Percentiles rank a stretch among this genome's conserved stretches.
phyloP scores from a whole-genome alignment of 2,797 vertebrate genomes.

The Sebastes flavidus region DNA sequence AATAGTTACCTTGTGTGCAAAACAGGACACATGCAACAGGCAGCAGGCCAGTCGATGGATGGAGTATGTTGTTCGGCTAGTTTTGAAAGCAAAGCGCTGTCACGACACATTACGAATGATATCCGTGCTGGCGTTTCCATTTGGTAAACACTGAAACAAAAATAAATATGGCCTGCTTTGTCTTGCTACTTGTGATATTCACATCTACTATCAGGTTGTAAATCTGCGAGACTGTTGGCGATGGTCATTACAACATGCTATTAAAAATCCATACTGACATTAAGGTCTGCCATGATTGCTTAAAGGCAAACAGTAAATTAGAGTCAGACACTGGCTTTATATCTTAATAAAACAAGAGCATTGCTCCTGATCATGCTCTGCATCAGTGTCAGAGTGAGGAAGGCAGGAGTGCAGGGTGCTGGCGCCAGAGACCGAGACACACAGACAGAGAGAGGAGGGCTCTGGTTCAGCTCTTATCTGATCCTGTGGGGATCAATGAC shows the following conservation, averaged over 20 bases:
- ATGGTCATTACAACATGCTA: constrained; percentile 50
- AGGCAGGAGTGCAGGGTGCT: constrained; percentile 47
- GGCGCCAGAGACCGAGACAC: constrained; percentile 65
- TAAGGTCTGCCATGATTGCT: constrained; percentile 38
- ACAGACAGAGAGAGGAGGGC: constrained; percentile 31
- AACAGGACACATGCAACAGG: constrained; percentile 12
- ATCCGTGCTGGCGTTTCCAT: constrained; percentile 36
- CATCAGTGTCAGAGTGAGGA: constrained; percentile 67
- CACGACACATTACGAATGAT: constrained; percentile 12
- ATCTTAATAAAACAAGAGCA: constrained; percentile 54
- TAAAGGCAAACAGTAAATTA: constrained; percentile 42
- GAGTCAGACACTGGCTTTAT: constrained; percentile 37
- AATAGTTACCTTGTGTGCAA: background rate
- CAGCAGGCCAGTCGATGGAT: background rate
- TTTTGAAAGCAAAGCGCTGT: constrained; percentile 44
- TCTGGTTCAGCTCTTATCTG: constrained; percentile 45
- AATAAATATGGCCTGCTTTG: constrained; percentile 22
- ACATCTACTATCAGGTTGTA: background rate
- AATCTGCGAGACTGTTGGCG: constrained; percentile 27
- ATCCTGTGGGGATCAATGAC: constrained; percentile 42
- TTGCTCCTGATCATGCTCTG: constrained; percentile 58
- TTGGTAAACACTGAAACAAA: constrained; percentile 45
- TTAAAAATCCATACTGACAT: constrained; percentile 49
- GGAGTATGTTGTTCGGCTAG: constrained; percentile 28
- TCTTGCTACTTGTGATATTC: background rate